Evolutionary conservation across 1,140 invertebrate genomes (phyloP).

Genomic region (Ditylenchus dipsaci): DNA sequence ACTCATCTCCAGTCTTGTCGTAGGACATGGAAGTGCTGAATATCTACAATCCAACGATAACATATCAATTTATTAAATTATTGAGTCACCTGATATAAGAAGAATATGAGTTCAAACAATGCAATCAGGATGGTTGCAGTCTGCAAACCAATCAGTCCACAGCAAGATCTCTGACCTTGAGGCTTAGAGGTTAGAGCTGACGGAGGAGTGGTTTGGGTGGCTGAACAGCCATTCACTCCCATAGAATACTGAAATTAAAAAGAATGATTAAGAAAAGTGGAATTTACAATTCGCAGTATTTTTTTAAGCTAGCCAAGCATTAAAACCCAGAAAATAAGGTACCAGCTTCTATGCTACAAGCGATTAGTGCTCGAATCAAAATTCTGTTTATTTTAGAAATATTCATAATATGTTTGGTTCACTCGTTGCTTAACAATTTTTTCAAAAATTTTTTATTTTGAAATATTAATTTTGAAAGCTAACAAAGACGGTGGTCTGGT

Average conservation of each 20-base stretch:
- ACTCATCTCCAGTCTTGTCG: conserved; percentile 36
- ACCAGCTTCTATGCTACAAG: too few relatives aligned
- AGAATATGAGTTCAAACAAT: conserved; percentile 22
- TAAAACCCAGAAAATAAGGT: too few relatives aligned
- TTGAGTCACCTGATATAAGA: conserved; percentile 31
- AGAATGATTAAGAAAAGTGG: too few relatives aligned
- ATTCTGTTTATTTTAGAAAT: too few relatives aligned
- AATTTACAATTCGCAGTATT: too few relatives aligned
- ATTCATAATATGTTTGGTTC: too few relatives aligned
- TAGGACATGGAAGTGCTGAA: conserved; percentile 12
- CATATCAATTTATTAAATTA: neutral
- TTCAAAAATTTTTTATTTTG: too few relatives aligned
- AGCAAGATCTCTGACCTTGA: conserved; percentile 5
- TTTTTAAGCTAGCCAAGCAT: too few relatives aligned
- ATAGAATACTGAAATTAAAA: conserved; percentile 33
- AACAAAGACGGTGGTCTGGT: too few relatives aligned
- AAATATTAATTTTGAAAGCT: too few relatives aligned
- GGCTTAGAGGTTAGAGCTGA: neutral
- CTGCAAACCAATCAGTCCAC: conserved; percentile 9
- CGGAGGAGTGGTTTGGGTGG: conserved; percentile 3
- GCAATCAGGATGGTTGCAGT: conserved; percentile 22
- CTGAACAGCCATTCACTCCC: conserved; percentile 8
- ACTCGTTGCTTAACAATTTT: too few relatives aligned
- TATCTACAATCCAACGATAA: conserved; percentile 19
- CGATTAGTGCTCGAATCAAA: too few relatives aligned